Evolutionary conservation across 2,797 vertebrate species (phyloP).

Genomic region (Glyptemys insculpta): DNA sequence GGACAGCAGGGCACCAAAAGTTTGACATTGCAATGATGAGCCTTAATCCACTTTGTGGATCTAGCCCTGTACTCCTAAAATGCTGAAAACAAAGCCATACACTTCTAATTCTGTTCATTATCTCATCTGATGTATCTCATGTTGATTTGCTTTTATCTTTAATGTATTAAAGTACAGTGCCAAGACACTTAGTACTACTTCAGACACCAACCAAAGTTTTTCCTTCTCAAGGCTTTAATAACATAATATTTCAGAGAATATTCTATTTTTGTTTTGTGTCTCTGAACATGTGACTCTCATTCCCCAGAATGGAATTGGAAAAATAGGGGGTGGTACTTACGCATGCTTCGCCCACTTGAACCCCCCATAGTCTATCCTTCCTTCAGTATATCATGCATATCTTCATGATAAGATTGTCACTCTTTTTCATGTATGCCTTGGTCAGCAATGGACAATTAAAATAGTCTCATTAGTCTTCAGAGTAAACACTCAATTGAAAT

Average conservation of each 20-base stretch:
- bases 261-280: neutral
- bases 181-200: neutral
- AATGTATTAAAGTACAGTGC: neutral
- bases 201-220: neutral
- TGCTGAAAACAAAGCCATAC: neutral
- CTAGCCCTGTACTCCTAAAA: neutral
- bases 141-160: neutral
- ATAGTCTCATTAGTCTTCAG: fast-evolving
- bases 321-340: neutral
- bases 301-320: neutral
- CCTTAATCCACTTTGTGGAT: neutral
- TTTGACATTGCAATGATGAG: neutral
- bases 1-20: neutral
- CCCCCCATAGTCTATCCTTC: neutral
- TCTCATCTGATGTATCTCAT: neutral
- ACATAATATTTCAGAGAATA: neutral
- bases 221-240: neutral
- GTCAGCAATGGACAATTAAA: neutral
- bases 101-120: neutral
- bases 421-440: neutral
- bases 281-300: fast-evolving
- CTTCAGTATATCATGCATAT: neutral
- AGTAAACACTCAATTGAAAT: neutral
- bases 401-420: neutral
- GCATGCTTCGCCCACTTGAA: neutral